A percentile compares a stretch with the other conserved stretches of the same genome.
Conservation (phyloP, 2,888 invertebrate genomes). For the Acrocyrtus sp. region DNA sequence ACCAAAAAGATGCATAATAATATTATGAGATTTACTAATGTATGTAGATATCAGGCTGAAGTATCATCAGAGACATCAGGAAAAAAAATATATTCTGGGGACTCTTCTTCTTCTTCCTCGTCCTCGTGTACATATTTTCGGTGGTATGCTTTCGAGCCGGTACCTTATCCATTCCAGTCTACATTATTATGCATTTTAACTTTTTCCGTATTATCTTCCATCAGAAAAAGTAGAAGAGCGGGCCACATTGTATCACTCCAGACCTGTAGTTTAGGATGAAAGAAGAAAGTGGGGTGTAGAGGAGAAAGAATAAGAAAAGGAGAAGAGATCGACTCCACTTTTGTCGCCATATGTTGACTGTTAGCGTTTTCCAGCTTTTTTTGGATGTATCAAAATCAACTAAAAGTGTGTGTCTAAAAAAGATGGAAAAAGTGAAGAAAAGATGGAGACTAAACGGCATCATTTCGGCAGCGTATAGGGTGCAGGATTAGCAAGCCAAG, state of each 20-base stretch:
- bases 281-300: slow-evolving; percentile 1
- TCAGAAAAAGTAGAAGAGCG: too few species aligned
- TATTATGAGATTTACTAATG: slow-evolving; percentile 25
- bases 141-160: slow-evolving; percentile 14
- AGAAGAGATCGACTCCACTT: slow-evolving; percentile 49
- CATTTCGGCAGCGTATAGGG: slow-evolving; percentile 13
- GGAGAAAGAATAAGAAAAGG: slow-evolving; percentile 26
- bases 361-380: slow-evolving; percentile 52
- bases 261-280: not conserved
- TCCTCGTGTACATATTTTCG: not conserved
- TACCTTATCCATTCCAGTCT: not conserved
- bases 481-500: too few species aligned
- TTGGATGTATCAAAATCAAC: slow-evolving; percentile 44
- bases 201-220: too few species aligned
- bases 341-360: slow-evolving; percentile 60
- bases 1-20: slow-evolving; percentile 6
- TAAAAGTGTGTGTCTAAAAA: slow-evolving; percentile 39
- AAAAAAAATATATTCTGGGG: slow-evolving; percentile 25
- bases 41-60: slow-evolving; percentile 12
- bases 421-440: slow-evolving; percentile 40
- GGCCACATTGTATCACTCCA: not conserved
- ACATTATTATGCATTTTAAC: slow-evolving; percentile 16
- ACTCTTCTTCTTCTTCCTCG: slow-evolving; percentile 2
- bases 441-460: slow-evolving; percentile 46
- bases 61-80: slow-evolving; percentile 43